Percentiles rank a stretch among this genome's conserved stretches.
phyloP scores from a whole-genome alignment of 1,140 invertebrate genomes.

The Papilio polytes region DNA sequence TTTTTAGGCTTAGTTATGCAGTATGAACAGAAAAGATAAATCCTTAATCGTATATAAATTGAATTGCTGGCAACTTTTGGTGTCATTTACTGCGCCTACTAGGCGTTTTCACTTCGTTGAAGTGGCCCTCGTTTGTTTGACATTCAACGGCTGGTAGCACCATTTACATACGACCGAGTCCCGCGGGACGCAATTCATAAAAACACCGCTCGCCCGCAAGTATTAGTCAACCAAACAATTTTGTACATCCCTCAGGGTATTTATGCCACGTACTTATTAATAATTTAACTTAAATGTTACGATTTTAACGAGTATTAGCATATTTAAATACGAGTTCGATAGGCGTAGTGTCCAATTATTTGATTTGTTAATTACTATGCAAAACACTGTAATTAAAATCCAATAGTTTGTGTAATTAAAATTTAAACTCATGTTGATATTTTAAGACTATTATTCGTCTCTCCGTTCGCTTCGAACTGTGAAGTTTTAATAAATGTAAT shows the following conservation, averaged over 20 bases:
- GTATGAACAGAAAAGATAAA: too few species aligned
- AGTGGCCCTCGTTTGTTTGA: conserved; percentile 26
- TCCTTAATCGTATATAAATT: background rate
- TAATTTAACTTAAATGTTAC: conserved; percentile 19
- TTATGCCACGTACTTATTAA: conserved; percentile 7
- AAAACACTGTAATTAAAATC: background rate
- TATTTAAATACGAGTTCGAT: background rate
- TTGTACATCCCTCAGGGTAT: conserved; percentile 3
- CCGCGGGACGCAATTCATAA: conserved; percentile 27
- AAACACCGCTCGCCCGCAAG: background rate
- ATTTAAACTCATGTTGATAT: too few species aligned
- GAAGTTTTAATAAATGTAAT: background rate
- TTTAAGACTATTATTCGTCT: too few species aligned
- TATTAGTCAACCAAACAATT: conserved; percentile 12
- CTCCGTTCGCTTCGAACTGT: background rate
- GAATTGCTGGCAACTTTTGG: background rate
- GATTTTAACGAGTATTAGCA: conserved; percentile 25
- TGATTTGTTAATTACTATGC: background rate
- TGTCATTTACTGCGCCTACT: background rate
- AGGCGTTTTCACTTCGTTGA: background rate
- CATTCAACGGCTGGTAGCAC: conserved; percentile 5
- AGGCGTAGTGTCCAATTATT: background rate
- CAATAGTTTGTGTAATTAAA: background rate
- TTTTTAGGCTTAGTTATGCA: too few species aligned
- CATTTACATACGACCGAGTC: conserved; percentile 17